Conservation (phyloP, 2,888 invertebrate species). For the Apotomis turbidana region DNA sequence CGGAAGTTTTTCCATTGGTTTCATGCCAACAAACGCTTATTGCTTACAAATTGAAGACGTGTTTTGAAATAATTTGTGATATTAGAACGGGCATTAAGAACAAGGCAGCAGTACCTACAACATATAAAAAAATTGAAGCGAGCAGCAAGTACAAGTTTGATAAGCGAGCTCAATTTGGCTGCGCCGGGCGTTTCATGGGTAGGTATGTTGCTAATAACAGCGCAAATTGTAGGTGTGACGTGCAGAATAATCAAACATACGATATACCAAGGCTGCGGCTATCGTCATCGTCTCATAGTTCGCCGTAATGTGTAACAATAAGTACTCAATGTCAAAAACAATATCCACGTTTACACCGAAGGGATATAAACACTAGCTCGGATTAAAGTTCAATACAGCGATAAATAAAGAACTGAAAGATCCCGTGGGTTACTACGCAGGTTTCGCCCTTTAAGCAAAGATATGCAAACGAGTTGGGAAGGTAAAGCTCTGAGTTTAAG, state of each 20-base stretch:
- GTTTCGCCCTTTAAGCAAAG: slow-evolving; percentile 43
- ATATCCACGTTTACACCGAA: slow-evolving; percentile 51
- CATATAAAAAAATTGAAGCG: not conserved
- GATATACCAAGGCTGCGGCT: slow-evolving; percentile 72
- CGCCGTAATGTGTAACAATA: slow-evolving; percentile 74
- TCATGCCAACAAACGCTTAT: too few species aligned
- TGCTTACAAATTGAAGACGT: too few species aligned
- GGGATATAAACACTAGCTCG: slow-evolving; percentile 21
- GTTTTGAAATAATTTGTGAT: too few species aligned
- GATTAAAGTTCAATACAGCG: slow-evolving; percentile 24
- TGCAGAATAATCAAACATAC: slow-evolving; percentile 73
- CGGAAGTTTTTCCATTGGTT: too few species aligned
- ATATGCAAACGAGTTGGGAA: slow-evolving; percentile 48
- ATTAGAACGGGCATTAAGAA: not conserved
- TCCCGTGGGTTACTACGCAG: slow-evolving; percentile 29
- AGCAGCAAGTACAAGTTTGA: slow-evolving; percentile 1
- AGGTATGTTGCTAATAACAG: slow-evolving; percentile 48
- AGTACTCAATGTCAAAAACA: slow-evolving; percentile 68
- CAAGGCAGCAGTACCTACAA: not conserved
- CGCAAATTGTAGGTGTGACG: slow-evolving; percentile 70
- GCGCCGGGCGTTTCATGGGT: slow-evolving; percentile 13
- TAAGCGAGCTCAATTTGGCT: slow-evolving; percentile 24
- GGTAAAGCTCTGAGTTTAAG: slow-evolving; percentile 46
- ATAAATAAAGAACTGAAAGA: slow-evolving; percentile 16
- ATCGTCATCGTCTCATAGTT: slow-evolving; percentile 68